These are phyloP conservation scores for Dioctria rufipes DNA, from an alignment of 2,888 invertebrate species.

Conservation along the genomic window DNA sequence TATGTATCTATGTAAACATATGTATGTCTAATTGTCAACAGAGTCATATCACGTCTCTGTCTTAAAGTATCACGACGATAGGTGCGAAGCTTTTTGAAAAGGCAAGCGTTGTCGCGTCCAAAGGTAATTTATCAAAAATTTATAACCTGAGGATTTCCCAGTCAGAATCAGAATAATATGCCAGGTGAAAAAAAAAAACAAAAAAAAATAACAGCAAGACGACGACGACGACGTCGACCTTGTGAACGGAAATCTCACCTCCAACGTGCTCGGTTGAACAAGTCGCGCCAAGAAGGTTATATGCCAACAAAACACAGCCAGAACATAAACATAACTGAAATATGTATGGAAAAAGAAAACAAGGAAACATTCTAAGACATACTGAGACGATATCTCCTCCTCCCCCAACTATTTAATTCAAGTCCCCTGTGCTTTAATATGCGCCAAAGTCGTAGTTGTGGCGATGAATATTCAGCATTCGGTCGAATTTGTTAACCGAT, in stretches of 20 bases:
- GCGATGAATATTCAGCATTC: slow-evolving; percentile 43
- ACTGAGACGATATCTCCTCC: background rate
- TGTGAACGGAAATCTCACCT: slow-evolving; percentile 29
- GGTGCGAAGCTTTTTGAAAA: background rate
- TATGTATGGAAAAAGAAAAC: slow-evolving; percentile 20
- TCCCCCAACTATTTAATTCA: slow-evolving; percentile 14
- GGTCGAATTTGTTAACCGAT: slow-evolving; percentile 47
- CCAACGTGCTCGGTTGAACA: slow-evolving; percentile 10
- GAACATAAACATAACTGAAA: slow-evolving; percentile 4
- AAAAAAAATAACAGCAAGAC: too few relatives aligned
- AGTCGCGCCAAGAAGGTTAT: slow-evolving; percentile 24
- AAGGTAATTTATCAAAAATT: slow-evolving; percentile 48
- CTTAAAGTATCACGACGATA: background rate
- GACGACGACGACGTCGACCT: background rate
- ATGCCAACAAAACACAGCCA: background rate
- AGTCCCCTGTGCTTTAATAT: slow-evolving; percentile 1
- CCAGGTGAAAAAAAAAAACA: background rate
- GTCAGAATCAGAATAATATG: slow-evolving; percentile 1
- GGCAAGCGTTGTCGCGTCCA: slow-evolving; percentile 26
- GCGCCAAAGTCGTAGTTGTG: background rate
- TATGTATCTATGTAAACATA: background rate
- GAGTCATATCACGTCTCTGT: slow-evolving; percentile 43
- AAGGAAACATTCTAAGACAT: slow-evolving; percentile 6
- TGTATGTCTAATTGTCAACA: slow-evolving; percentile 41
- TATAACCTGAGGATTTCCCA: slow-evolving; percentile 34